phyloP scores from a whole-genome alignment of 2,113 vertebrate genomes.

The Varanus salvator region DNA sequence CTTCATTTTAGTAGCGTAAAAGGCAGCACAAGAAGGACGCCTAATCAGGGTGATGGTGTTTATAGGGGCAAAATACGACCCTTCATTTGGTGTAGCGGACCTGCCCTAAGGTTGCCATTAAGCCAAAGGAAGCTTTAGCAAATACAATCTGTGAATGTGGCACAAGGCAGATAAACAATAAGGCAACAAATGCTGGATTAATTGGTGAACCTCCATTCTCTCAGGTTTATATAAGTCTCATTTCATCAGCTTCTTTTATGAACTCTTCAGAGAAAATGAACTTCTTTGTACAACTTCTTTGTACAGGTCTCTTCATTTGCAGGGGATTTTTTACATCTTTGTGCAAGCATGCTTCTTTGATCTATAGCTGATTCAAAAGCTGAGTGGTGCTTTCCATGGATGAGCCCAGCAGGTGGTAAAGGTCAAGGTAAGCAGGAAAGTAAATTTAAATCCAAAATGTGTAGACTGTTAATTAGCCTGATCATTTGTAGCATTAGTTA shows the following conservation, averaged over 20 bases:
- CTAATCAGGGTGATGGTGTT: neutral
- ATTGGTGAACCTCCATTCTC: neutral
- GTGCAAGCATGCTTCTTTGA: constrained; percentile 35
- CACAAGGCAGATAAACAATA: neutral
- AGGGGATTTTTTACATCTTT: constrained; percentile 42
- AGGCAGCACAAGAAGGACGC: neutral
- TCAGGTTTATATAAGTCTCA: constrained; percentile 18
- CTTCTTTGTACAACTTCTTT: constrained; percentile 37
- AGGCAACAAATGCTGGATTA: neutral
- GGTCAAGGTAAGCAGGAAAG: constrained; percentile 42
- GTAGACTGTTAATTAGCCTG: constrained; percentile 15
- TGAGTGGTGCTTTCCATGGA: constrained; percentile 12
- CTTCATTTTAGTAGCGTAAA: neutral
- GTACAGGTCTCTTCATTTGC: constrained; percentile 28
- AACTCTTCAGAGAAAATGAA: constrained; percentile 24
- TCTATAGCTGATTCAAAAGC: constrained; percentile 35
- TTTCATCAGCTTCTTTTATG: constrained; percentile 44
- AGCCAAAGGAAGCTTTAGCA: neutral
- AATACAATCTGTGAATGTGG: neutral
- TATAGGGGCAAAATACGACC: neutral
- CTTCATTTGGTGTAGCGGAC: neutral
- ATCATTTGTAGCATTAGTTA: constrained; percentile 15
- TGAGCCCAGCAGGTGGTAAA: constrained; percentile 39
- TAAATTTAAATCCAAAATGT: constrained; percentile 30
- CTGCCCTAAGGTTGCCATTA: neutral